Base-by-base conservation (phyloP, 2,888 invertebrate genomes). In the Trypoxylon attenuatum region DNA sequence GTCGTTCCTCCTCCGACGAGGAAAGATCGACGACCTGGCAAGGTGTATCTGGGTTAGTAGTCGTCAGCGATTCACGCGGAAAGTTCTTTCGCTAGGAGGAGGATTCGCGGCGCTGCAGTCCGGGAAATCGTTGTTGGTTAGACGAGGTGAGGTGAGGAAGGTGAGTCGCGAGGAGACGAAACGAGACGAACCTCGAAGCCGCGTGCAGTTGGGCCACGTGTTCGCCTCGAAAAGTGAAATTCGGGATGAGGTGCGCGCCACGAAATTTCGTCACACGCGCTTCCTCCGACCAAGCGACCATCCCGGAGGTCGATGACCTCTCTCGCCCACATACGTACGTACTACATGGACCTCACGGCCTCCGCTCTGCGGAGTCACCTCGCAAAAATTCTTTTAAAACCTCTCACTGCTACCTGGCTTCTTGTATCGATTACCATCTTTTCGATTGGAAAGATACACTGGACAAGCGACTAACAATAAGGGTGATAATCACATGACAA, bases 41-140 rank as follows among this genome's bases (percentile, higher is more conserved):
- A 77, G 13, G n/a, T 81, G 83, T 84, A 87, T 86, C 86, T 87
- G 83, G 86, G 86, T 87, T 86, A 87, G 86, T 85, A 86, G 86
- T 84, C 85, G 84, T 83, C 82, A 84, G 73, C 83, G 84, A 84
- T 84, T 84, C 84, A 80, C 85, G 85, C 82, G 84, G 84, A 84
- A 85, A 85, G 83, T 84, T 83, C 82, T 83, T 82, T 84, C 83
- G 76, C 78, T 73, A 78, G 71, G 69, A 65, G 73, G 62, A 46
- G 64, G 71, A 53, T 68, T 61, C 68, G 52, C 22, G 41, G 65
- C 66, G 42, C 46, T n/a, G n/a, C n/a, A n/a, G n/a, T n/a, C n/a
- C n/a, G n/a, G n/a, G n/a, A n/a, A n/a, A n/a, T n/a, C n/a, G n/a
- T n/a, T n/a, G n/a, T n/a, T n/a, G n/a, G n/a, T n/a, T n/a, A n/a